Conservation (phyloP, 2,797 vertebrate genomes). For the Oceanodroma leucorhoa region DNA sequence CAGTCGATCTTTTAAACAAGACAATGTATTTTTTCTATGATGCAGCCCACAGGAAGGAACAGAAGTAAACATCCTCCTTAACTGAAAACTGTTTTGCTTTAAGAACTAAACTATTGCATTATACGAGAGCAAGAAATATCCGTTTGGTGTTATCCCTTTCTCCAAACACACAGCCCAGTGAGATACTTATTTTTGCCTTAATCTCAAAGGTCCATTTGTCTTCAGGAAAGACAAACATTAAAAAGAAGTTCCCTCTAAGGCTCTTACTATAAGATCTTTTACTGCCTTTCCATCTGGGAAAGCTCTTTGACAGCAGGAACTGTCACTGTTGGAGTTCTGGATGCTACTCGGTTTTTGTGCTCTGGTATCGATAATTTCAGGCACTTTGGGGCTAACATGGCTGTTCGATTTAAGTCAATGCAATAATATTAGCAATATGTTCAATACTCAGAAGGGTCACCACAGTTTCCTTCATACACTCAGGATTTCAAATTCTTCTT, state of each 20-base stretch:
- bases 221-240: not conserved
- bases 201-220: slow-evolving; percentile 9
- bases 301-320: slow-evolving; percentile 8
- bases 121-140: slow-evolving; percentile 33
- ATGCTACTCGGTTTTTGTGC: slow-evolving; percentile 63
- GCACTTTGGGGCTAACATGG: slow-evolving; percentile 81
- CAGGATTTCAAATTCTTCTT: slow-evolving; percentile 90
- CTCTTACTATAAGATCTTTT: not conserved
- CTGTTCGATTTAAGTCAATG: slow-evolving; percentile 66
- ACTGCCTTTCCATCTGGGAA: not conserved
- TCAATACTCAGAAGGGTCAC: slow-evolving; percentile 43
- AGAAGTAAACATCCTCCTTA: slow-evolving; percentile 46
- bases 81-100: slow-evolving; percentile 23
- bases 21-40: slow-evolving; percentile 54
- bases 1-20: slow-evolving; percentile 69
- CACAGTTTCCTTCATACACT: slow-evolving; percentile 75
- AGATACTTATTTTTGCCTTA: not conserved
- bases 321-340: slow-evolving; percentile 44
- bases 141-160: not conserved
- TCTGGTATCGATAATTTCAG: slow-evolving; percentile 68
- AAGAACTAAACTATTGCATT: slow-evolving; percentile 62
- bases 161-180: slow-evolving; percentile 6
- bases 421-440: slow-evolving; percentile 32
- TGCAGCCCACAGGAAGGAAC: slow-evolving; percentile 56
- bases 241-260: not conserved